Evolutionary conservation across 2,888 invertebrate genomes (phyloP).

Genomic region (Drosophila nr. medialis): DNA sequence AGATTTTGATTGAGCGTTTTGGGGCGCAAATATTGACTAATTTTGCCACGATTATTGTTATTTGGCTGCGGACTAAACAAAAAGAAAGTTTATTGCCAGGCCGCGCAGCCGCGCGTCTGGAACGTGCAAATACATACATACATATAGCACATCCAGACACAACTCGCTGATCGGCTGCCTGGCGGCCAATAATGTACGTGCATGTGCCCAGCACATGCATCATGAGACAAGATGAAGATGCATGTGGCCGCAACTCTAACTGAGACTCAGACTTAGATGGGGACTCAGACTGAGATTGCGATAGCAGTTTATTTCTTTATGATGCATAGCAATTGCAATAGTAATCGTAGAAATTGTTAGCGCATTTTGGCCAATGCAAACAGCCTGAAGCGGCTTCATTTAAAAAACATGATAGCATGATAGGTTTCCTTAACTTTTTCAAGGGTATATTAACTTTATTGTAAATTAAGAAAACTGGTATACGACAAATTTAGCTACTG

Average conservation of each 20-base stretch:
- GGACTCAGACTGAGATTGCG: conserved; percentile 5
- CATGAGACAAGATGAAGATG: conserved; percentile 70
- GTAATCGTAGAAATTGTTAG: conserved; percentile 79
- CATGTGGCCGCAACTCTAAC: conserved; percentile 50
- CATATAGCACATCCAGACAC: conserved; percentile 44
- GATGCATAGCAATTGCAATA: conserved; percentile 68
- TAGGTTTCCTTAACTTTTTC: conserved; percentile 16
- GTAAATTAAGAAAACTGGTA: not conserved
- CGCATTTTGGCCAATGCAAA: conserved; percentile 80
- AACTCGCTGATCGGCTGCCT: conserved; percentile 57
- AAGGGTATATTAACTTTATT: conserved; percentile 5
- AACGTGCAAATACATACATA: conserved; percentile 50
- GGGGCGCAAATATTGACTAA: conserved; percentile 82
- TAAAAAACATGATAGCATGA: conserved; percentile 73
- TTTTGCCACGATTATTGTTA: conserved; percentile 82
- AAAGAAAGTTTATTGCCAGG: conserved; percentile 63
- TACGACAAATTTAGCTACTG: not conserved
- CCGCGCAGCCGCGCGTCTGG: conserved; percentile 15
- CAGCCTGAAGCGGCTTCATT: conserved; percentile 74
- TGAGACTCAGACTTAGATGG: conserved; percentile 19
- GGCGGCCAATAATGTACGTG: conserved; percentile 79
- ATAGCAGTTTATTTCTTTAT: conserved; percentile 63
- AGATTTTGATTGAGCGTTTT: conserved; percentile 67
- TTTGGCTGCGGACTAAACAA: conserved; percentile 57
- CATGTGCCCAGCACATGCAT: conserved; percentile 71